A percentile compares a stretch with the other conserved stretches of the same genome.
Conservation (phyloP, 2,888 invertebrate species). For the Axea sp. region DNA sequence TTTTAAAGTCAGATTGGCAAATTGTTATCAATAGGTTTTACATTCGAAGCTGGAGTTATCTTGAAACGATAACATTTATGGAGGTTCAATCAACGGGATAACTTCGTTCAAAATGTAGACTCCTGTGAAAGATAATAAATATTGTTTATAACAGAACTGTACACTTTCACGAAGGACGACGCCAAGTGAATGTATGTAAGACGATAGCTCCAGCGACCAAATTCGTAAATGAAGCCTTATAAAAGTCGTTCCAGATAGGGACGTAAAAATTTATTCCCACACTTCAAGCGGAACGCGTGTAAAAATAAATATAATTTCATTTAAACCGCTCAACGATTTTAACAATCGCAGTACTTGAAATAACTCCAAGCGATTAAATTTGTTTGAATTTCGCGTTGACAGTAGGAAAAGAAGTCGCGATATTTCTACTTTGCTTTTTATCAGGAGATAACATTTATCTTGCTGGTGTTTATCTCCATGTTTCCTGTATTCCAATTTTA, state of each 20-base stretch:
- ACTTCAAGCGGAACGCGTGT: neutral
- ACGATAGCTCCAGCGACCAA: slow-evolving; percentile 37
- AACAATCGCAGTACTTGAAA: too few relatives aligned
- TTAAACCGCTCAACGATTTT: too few relatives aligned
- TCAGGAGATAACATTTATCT: slow-evolving; percentile 34
- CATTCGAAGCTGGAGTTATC: too few relatives aligned
- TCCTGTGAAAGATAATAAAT: too few relatives aligned
- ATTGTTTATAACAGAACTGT: slow-evolving; percentile 1
- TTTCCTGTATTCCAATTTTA: slow-evolving; percentile 41
- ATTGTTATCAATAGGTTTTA: too few relatives aligned
- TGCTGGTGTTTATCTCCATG: slow-evolving; percentile 1
- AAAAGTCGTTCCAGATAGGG: slow-evolving; percentile 5
- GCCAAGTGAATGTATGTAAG: slow-evolving; percentile 16
- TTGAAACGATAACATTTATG: neutral
- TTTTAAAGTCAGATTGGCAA: slow-evolving; percentile 17
- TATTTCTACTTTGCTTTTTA: neutral
- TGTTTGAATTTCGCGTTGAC: neutral
- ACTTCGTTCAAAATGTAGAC: too few relatives aligned
- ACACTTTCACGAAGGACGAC: slow-evolving; percentile 15
- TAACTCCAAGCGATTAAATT: too few relatives aligned
- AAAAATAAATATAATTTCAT: neutral
- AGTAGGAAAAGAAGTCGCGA: neutral
- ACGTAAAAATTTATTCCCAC: slow-evolving; percentile 32
- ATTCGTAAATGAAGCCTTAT: slow-evolving; percentile 42
- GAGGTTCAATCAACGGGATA: too few relatives aligned